Conservation (phyloP, 2,797 vertebrate species). For the Enteromius afrohamiltoni region DNA sequence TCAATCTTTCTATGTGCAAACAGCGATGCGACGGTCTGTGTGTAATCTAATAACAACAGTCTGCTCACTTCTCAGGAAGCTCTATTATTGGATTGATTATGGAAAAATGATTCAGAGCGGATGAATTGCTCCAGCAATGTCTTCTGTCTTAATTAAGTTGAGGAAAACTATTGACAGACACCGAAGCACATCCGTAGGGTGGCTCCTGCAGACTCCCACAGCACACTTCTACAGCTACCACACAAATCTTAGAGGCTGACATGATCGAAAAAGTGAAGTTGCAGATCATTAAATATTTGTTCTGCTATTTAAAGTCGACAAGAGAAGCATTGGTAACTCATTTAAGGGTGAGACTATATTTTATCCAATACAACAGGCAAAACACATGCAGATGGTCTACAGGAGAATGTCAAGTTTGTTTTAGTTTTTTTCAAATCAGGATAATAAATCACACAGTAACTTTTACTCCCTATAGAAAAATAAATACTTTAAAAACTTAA, state of each 20-base stretch:
- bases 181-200: background rate
- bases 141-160: conserved; percentile 43
- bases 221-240: background rate
- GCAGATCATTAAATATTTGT: background rate
- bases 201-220: conserved; percentile 4
- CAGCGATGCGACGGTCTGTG: conserved; percentile 26
- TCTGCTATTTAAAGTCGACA: background rate
- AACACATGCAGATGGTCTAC: background rate
- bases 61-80: conserved; percentile 46
- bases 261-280: background rate
- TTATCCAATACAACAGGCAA: background rate
- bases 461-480: too few relatives aligned
- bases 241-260: background rate
- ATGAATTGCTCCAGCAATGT: conserved; percentile 42
- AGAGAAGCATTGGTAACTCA: background rate
- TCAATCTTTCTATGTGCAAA: conserved; percentile 41
- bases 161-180: conserved; percentile 12
- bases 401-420: too few relatives aligned
- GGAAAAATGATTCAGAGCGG: conserved; percentile 29
- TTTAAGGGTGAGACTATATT: background rate
- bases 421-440: background rate
- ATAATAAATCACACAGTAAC: too few relatives aligned
- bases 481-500: too few relatives aligned
- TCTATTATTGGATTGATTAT: conserved; percentile 53
- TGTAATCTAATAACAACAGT: conserved; percentile 56